These are phyloP conservation scores for Cynocephalus volans DNA, from an alignment of 2,113 vertebrate genomes.

Conservation along the genomic window DNA sequence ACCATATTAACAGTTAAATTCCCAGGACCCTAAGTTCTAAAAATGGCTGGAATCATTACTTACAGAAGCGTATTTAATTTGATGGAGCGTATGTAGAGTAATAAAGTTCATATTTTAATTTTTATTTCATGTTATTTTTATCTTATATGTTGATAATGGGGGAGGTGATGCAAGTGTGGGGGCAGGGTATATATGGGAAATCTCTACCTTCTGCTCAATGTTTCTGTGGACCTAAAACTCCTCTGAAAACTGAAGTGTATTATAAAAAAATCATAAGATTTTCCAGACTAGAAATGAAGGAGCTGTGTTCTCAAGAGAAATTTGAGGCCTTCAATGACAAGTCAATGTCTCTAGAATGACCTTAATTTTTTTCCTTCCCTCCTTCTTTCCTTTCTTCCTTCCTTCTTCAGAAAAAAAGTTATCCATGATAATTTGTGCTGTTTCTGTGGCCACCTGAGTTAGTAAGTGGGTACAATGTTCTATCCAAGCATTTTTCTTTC, in stretches of 20 bases:
- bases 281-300: neutral
- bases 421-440: neutral
- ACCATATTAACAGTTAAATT: too few relatives aligned
- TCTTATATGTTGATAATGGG: neutral
- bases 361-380: neutral
- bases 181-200: neutral
- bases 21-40: too few relatives aligned
- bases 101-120: too few relatives aligned
- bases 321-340: too few relatives aligned
- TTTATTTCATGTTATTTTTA: too few relatives aligned
- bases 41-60: too few relatives aligned
- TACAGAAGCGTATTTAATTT: too few relatives aligned
- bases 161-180: rapidly evolving
- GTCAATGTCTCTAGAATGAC: neutral
- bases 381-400: too few relatives aligned
- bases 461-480: neutral
- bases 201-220: neutral
- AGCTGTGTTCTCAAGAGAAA: neutral
- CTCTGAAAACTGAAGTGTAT: neutral
- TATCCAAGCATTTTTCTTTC: neutral
- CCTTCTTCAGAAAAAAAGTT: neutral
- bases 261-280: neutral
- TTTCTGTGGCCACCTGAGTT: neutral
- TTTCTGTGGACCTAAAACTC: neutral
- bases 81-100: too few relatives aligned